Evolutionary conservation across 2,888 invertebrate genomes (phyloP).

Genomic region (Rhagophthalmus giganteus): DNA sequence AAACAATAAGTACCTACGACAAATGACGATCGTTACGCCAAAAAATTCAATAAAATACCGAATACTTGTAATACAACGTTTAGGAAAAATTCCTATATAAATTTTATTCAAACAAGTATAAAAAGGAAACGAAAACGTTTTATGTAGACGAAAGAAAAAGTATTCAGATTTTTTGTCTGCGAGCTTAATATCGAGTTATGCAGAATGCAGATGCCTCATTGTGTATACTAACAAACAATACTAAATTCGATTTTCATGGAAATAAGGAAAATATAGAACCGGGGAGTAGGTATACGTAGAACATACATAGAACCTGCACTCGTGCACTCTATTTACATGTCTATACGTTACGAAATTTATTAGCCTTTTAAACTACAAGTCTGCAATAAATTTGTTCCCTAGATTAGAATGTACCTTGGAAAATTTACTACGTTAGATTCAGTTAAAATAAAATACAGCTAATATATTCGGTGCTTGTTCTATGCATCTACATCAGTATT

Average conservation of each 20-base stretch:
- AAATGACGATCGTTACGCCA: background rate
- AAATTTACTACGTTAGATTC: slow-evolving; percentile 45
- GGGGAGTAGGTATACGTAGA: slow-evolving; percentile 8
- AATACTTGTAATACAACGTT: background rate
- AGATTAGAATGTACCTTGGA: slow-evolving; percentile 49
- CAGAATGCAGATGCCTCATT: slow-evolving; percentile 29
- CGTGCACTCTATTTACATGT: slow-evolving; percentile 46
- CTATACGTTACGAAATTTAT: slow-evolving; percentile 43
- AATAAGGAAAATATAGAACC: slow-evolving; percentile 35
- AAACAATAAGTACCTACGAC: background rate
- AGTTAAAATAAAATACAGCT: slow-evolving; percentile 26
- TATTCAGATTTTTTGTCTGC: background rate
- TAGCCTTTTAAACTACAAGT: slow-evolving; percentile 32
- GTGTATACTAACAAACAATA: slow-evolving; percentile 30
- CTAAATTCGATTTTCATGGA: slow-evolving; percentile 38
- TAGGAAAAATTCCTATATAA: background rate
- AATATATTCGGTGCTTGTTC: slow-evolving; percentile 26
- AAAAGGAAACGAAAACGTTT: background rate
- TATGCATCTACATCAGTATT: slow-evolving; percentile 13
- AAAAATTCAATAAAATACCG: background rate
- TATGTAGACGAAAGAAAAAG: background rate
- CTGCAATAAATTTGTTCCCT: slow-evolving; percentile 47
- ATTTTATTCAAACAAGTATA: background rate
- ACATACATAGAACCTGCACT: slow-evolving; percentile 33
- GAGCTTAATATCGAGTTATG: slow-evolving; percentile 16